Evolutionary conservation across 2,113 vertebrate genomes (phyloP), one percentile per base, ranked within the genome.

Genomic region (Podarcis cretensis): DNA sequence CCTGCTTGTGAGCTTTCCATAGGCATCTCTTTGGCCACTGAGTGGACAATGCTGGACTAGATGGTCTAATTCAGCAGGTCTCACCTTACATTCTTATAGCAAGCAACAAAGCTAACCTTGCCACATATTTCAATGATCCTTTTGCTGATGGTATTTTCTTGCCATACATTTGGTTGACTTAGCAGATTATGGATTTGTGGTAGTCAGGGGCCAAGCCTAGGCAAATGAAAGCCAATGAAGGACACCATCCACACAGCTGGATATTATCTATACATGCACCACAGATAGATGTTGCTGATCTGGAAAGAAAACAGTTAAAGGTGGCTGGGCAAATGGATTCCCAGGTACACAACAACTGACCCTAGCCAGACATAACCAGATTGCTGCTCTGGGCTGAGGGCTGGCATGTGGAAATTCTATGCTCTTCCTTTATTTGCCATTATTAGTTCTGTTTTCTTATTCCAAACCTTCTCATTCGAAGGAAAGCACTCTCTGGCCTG

Each of bases 401-500:
- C 79, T 79, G n/a, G 2, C 27, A 85, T 21, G 10, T 83, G 37
- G 6, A 88, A 14, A 20, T 3, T 12, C 87, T 69, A 40, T 80
- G 4, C 21, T 88, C 5, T 5, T 77, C 1, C 57, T 84, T 48
- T 86, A 78, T 68, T 10, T 65, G 54, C 25, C 87, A 40, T 76
- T 91, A 71, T n/a, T 74, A 1, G 1, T 6, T 77, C 59, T 77
- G 76, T 87, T 86, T 86, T 92, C 81, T 79, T 75, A 66, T 54
- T 90, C 66, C 83, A 88, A 86, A 77, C 90, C 30, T 76, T 88
- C 78, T 89, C 71, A 86, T 79, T 83, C 80, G 89, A 91, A 87
- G 87, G 69, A 82, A 83, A 21, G 30, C 23, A 3, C 88, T 84
- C 48, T 71, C 78, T 87, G 65, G 81, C 82, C 3, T 27, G 32